Evolutionary conservation across 1,140 invertebrate species (phyloP), one percentile per base, ranked within the genome.

Genomic region (Zaprionus vittiger): DNA sequence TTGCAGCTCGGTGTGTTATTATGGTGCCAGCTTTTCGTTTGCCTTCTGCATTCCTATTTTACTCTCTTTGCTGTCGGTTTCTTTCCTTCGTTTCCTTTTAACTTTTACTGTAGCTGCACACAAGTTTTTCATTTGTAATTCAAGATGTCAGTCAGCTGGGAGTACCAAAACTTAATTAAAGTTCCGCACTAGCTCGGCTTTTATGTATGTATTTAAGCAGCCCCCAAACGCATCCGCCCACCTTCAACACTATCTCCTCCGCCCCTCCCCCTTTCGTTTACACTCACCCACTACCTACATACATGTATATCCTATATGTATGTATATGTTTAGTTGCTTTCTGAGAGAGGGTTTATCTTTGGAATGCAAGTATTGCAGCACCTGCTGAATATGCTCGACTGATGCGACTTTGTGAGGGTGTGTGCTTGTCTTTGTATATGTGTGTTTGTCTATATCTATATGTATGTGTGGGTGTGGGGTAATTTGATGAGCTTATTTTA

Each of bases 81-180:
- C 41, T 71, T 56, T 86, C 73, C 60, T 66, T 47, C 7, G 41
- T 17, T 47, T 75, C 63, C 55, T 72, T 79, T 76, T 75, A 24
- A 67, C 60, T 37, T 87, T 83, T 80, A 55, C 71, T 90, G 66
- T 71, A 79, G 66, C 71, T 82, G 81, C 84, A 87, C 80, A 85
- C 86, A 91, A 90, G 82, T 90, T 90, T 91, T 90, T 90, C 86
- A 90, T 90, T 90, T 90, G 86, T 90, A 90, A 90, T 90, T 90
- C 86, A 90, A 91, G 86, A 86, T 90, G 86, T 90, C 86, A 90
- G 86, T 90, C 86, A 91, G 86, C 74, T 90, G 86, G 82, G 86
- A 90, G 83, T 82, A 86, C 86, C 86, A 89, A 89, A 90, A 90
- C 86, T 90, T 90, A 90, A 90, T 90, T 90, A 90, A 90, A 90